Evolutionary conservation across 2,113 vertebrate species (phyloP).

Genomic region (Onychorhynchus coronatus): DNA sequence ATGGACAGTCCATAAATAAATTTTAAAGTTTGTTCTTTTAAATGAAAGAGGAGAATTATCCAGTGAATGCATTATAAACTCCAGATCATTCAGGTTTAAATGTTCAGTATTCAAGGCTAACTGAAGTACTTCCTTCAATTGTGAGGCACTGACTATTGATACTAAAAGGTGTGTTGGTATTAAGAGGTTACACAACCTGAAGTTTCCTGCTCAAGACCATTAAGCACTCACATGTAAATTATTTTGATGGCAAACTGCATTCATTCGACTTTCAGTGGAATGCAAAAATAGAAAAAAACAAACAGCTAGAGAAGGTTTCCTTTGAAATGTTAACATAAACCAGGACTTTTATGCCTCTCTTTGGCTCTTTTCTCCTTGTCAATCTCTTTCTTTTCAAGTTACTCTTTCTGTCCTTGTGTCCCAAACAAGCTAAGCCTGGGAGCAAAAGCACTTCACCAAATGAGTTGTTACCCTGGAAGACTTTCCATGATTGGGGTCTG

Average conservation of each 20-base stretch:
- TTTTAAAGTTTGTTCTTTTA: background rate
- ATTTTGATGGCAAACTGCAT: background rate
- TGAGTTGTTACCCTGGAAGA: background rate
- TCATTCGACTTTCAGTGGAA: background rate
- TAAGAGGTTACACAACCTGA: background rate
- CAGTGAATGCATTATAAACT: background rate
- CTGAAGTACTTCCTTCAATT: background rate
- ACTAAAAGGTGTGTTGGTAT: slow-evolving; percentile 1
- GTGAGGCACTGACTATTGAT: background rate
- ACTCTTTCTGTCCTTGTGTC: background rate
- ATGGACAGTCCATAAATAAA: background rate
- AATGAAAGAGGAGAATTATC: background rate
- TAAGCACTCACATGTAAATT: background rate
- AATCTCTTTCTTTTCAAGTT: background rate
- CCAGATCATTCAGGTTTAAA: background rate
- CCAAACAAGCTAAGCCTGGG: background rate
- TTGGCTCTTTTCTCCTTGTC: background rate
- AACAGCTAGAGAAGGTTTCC: background rate
- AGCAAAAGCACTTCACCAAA: background rate
- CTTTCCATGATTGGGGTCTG: background rate
- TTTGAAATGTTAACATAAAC: background rate
- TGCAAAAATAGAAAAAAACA: background rate
- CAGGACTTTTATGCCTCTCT: background rate
- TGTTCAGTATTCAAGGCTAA: background rate
- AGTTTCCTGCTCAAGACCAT: background rate